Conservation (phyloP, 2,113 vertebrate genomes). For the Coptodon bakossiorum region DNA sequence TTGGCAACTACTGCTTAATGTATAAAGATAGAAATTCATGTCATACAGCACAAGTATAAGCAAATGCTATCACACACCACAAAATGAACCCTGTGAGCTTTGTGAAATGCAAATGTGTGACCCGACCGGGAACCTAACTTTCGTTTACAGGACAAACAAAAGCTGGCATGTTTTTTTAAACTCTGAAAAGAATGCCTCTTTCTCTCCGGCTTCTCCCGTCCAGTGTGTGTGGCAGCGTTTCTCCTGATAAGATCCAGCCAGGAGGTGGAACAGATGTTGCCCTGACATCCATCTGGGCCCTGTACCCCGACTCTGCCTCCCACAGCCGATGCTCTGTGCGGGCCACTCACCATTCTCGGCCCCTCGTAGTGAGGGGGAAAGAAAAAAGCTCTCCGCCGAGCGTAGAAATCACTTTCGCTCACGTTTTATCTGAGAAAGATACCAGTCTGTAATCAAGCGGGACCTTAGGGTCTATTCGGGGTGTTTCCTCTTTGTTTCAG, state of each 20-base stretch:
- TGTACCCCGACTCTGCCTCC: conserved; percentile 53
- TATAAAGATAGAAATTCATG: not conserved
- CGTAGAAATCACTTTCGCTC: not conserved
- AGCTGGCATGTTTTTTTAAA: conserved; percentile 64
- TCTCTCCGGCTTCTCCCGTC: conserved; percentile 23
- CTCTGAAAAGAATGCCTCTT: conserved; percentile 55
- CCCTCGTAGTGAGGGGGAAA: not conserved
- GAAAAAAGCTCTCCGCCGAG: not conserved
- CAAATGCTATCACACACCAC: conserved; percentile 4
- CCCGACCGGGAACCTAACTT: conserved; percentile 52
- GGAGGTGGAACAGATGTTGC: conserved; percentile 72
- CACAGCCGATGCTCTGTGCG: conserved; percentile 22
- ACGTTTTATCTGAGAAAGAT: not conserved
- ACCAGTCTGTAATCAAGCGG: not conserved
- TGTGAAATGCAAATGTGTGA: conserved; percentile 65
- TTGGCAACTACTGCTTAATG: not conserved
- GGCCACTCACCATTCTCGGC: conserved; percentile 8
- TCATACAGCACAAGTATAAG: not conserved
- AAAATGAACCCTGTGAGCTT: conserved; percentile 24
- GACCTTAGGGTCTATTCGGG: conserved; percentile 8
- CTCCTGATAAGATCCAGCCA: conserved; percentile 63
- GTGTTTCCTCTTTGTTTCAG: conserved; percentile 43
- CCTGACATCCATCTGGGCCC: conserved; percentile 69
- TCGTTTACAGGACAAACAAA: conserved; percentile 73
- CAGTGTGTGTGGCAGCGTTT: conserved; percentile 34